phyloP scores from a whole-genome alignment of 2,888 invertebrate genomes.

The Sisyra terminalis region DNA sequence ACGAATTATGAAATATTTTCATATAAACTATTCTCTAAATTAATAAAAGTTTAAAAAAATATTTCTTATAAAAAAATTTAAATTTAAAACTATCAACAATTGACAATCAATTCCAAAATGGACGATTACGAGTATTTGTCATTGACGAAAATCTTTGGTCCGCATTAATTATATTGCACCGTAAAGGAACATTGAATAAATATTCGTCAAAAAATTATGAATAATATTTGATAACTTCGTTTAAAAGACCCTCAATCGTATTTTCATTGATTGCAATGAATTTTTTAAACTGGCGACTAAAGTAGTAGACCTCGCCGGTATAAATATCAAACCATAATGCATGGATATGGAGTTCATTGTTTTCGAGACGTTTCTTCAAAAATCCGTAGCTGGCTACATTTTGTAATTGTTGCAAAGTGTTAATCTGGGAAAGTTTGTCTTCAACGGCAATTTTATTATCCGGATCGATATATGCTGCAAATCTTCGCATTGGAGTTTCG shows the following conservation, averaged over 20 bases:
- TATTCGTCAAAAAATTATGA: constrained; percentile 40
- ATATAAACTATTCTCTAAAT: too few relatives aligned
- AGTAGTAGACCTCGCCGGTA: constrained; percentile 89
- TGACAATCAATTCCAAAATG: background rate
- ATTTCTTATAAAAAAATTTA: background rate
- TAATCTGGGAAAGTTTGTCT: constrained; percentile 91
- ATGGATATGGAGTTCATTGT: constrained; percentile 72
- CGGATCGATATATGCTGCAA: constrained; percentile 88
- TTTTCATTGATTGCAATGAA: constrained; percentile 78
- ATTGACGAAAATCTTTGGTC: constrained; percentile 1
- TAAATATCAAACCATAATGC: constrained; percentile 98
- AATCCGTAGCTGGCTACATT: constrained; percentile 89
- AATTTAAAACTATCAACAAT: background rate
- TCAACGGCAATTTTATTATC: constrained; percentile 74
- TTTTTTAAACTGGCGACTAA: constrained; percentile 69
- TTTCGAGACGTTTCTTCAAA: constrained; percentile 62
- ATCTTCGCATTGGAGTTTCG: constrained; percentile 72
- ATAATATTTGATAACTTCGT: constrained; percentile 67
- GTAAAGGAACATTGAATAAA: too few relatives aligned
- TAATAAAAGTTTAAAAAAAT: too few relatives aligned
- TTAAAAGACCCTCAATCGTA: constrained; percentile 52
- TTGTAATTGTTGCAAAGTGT: constrained; percentile 81
- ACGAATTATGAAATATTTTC: too few relatives aligned
- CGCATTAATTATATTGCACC: background rate
- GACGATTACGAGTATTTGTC: background rate